A percentile compares a stretch with the other conserved stretches of the same genome.
These are phyloP conservation scores for Hypsopygia costalis DNA, from an alignment of 2,888 invertebrate species.

Conservation along the genomic window DNA sequence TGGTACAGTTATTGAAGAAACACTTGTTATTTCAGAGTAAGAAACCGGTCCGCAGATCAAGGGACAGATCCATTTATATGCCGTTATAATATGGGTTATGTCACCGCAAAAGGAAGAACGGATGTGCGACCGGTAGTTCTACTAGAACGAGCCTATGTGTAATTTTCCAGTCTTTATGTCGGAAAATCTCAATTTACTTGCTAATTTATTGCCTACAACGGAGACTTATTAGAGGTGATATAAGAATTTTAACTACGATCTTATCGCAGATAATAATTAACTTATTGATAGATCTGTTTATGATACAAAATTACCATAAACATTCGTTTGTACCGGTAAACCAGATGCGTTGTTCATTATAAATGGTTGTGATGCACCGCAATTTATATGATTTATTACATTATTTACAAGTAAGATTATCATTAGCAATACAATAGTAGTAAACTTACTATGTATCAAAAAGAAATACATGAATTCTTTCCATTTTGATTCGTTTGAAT, in stretches of 20 bases:
- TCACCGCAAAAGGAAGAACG: constrained; percentile 58
- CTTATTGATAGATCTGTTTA: too few species aligned
- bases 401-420: too few species aligned
- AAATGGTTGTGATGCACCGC: too few species aligned
- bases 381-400: too few species aligned
- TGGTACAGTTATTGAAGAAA: neutral
- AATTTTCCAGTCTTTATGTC: constrained; percentile 36
- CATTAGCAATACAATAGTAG: too few species aligned
- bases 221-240: neutral
- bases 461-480: too few species aligned
- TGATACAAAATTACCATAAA: too few species aligned
- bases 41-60: constrained; percentile 7
- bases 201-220: constrained; percentile 32
- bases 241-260: neutral
- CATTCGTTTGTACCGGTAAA: too few species aligned
- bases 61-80: constrained; percentile 28
- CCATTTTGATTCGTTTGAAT: too few species aligned
- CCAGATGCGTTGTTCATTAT: too few species aligned
- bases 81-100: constrained; percentile 65
- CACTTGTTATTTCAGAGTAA: neutral
- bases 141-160: constrained; percentile 25
- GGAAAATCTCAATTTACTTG: constrained; percentile 49
- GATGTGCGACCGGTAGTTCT: constrained; percentile 29
- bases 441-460: too few species aligned
- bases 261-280: too few species aligned